Evolutionary conservation across 2,888 invertebrate species (phyloP).

Genomic region (Cabera pusaria): DNA sequence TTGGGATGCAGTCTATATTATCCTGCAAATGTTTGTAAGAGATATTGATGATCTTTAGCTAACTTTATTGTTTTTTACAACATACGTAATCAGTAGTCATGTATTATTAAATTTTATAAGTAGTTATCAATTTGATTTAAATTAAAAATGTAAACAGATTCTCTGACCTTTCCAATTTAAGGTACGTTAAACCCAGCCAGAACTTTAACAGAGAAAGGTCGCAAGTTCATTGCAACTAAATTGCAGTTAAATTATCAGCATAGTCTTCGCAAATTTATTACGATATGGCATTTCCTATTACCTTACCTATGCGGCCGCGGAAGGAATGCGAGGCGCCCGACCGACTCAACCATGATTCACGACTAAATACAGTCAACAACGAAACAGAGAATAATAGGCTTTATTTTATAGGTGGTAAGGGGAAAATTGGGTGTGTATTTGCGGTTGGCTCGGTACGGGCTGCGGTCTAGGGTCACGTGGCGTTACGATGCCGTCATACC

Average conservation of each 20-base stretch:
- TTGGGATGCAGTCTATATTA: too few relatives aligned
- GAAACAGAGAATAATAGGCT: conserved; percentile 24
- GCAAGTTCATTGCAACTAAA: conserved; percentile 40
- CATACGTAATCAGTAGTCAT: too few relatives aligned
- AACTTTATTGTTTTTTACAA: too few relatives aligned
- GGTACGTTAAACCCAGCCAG: conserved; percentile 17
- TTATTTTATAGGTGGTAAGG: conserved; percentile 20
- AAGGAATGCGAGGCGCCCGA: conserved; percentile 60
- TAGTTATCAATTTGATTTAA: too few relatives aligned
- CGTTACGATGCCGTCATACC: conserved; percentile 61
- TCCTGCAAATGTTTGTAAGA: too few relatives aligned
- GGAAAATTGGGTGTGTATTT: conserved; percentile 19
- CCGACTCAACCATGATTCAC: conserved; percentile 60
- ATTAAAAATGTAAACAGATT: conserved; percentile 5
- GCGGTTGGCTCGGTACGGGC: conserved; percentile 32
- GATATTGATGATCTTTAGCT: too few relatives aligned
- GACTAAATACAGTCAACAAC: conserved; percentile 20
- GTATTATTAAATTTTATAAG: too few relatives aligned
- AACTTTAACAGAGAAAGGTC: conserved; percentile 26
- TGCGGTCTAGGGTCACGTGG: conserved; percentile 61
- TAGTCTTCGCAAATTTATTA: conserved; percentile 59
- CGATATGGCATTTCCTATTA: conserved; percentile 73
- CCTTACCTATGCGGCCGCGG: conserved; percentile 66
- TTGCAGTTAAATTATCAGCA: conserved; percentile 48
- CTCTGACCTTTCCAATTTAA: conserved; percentile 8